Conservation (phyloP, 2,888 invertebrate species). For the Melanotus villosus region DNA sequence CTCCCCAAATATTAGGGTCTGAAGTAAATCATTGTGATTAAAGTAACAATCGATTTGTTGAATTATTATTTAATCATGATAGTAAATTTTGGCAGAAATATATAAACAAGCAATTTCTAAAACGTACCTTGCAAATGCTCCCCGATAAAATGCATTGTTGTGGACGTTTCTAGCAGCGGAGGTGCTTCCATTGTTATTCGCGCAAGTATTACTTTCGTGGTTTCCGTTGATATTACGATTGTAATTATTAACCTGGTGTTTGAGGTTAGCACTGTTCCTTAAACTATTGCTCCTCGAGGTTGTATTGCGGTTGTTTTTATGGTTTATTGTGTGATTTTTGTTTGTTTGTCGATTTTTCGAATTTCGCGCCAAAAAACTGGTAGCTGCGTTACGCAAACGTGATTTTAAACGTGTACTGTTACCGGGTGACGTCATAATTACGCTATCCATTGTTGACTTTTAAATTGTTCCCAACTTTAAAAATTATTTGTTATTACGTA, state of each 20-base stretch:
- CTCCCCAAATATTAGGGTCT: too few species aligned
- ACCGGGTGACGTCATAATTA: slow-evolving; percentile 69
- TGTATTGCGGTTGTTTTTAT: slow-evolving; percentile 46
- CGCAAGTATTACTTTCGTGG: slow-evolving; percentile 39
- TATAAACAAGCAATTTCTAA: too few species aligned
- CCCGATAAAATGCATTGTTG: slow-evolving; percentile 40
- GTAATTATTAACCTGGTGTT: slow-evolving; percentile 45
- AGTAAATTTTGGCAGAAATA: too few species aligned
- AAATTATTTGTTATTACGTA: slow-evolving; percentile 23
- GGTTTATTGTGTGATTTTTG: slow-evolving; percentile 44
- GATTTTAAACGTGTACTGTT: slow-evolving; percentile 65
- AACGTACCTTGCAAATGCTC: slow-evolving; percentile 49
- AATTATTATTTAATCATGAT: too few species aligned
- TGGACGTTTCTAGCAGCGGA: slow-evolving; percentile 31
- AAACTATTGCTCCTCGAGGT: slow-evolving; percentile 33
- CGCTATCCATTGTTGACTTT: slow-evolving; percentile 69
- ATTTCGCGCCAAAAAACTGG: slow-evolving; percentile 50
- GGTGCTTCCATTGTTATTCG: slow-evolving; percentile 43
- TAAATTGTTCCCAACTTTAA: slow-evolving; percentile 15
- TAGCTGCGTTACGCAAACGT: slow-evolving; percentile 68
- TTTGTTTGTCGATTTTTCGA: slow-evolving; percentile 44
- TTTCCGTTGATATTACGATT: slow-evolving; percentile 45
- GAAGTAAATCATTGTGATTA: too few species aligned
- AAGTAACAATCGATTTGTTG: too few species aligned
- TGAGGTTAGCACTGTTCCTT: slow-evolving; percentile 45